These are phyloP conservation scores for Zophobas morio DNA, from an alignment of 1,140 invertebrate genomes.

Conservation along the genomic window DNA sequence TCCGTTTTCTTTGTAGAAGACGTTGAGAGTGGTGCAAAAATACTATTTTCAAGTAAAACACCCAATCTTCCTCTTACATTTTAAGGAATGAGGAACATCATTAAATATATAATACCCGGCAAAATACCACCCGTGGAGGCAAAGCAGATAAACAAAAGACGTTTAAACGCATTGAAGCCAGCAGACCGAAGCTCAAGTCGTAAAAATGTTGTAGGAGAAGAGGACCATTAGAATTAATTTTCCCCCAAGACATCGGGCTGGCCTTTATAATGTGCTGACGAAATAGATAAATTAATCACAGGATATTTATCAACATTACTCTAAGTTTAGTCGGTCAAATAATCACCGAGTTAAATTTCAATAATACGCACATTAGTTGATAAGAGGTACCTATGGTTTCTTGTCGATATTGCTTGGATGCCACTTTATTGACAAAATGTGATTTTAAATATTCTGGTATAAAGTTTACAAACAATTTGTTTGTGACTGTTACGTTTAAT, in stretches of 20 bases:
- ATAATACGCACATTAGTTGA: too few species aligned
- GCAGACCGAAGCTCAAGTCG: background rate
- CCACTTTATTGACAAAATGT: too few species aligned
- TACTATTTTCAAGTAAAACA: background rate
- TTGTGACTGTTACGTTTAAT: too few species aligned
- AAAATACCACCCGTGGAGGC: background rate
- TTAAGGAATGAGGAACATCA: background rate
- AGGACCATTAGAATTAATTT: background rate
- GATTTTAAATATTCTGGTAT: too few species aligned
- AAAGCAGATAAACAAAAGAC: constrained; percentile 2
- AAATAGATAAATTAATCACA: too few species aligned
- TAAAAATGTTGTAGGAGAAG: background rate
- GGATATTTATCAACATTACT: too few species aligned
- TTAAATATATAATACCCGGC: background rate
- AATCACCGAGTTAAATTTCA: too few species aligned
- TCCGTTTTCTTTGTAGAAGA: background rate
- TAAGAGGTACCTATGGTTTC: too few species aligned
- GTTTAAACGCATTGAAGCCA: background rate
- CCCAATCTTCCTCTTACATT: background rate
- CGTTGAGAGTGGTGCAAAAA: background rate
- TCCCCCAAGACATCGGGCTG: background rate
- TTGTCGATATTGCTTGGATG: too few species aligned
- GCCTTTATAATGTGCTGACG: too few species aligned
- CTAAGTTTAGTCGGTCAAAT: too few species aligned
- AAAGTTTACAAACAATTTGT: too few species aligned